A percentile compares a stretch with the other conserved stretches of the same genome.
Conservation (phyloP, 2,113 vertebrate species). For the Pycnonotus jocosus region DNA sequence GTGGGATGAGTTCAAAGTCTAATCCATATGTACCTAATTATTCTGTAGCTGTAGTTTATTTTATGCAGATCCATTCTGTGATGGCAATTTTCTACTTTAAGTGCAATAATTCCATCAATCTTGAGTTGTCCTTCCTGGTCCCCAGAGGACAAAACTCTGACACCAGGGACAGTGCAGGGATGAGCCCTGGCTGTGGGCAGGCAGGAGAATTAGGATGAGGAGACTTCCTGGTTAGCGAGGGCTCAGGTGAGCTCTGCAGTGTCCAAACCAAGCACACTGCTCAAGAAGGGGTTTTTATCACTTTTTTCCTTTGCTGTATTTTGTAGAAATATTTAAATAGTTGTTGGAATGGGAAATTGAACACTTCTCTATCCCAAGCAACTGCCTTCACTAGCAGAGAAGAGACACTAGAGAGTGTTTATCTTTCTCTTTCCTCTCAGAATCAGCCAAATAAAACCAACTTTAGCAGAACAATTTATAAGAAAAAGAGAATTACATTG, state of each 20-base stretch:
- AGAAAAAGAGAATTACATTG: not conserved
- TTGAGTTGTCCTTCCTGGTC: not conserved
- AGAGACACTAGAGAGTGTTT: not conserved
- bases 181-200: rapidly evolving
- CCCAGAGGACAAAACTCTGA: not conserved
- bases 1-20: not conserved
- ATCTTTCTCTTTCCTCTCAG: not conserved
- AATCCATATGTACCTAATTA: not conserved
- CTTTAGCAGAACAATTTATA: not conserved
- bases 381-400: not conserved
- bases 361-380: not conserved
- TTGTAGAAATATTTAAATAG: not conserved
- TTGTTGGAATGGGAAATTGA: not conserved
- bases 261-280: not conserved
- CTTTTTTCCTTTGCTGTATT: not conserved
- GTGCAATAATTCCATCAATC: not conserved
- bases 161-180: rapidly evolving
- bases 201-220: not conserved
- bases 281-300: not conserved
- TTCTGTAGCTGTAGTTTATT: not conserved
- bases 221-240: not conserved
- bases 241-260: not conserved
- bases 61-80: not conserved
- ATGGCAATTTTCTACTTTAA: not conserved
- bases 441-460: not conserved